phyloP scores from a whole-genome alignment of 2,797 vertebrate species.

The Pangasius macronema region DNA sequence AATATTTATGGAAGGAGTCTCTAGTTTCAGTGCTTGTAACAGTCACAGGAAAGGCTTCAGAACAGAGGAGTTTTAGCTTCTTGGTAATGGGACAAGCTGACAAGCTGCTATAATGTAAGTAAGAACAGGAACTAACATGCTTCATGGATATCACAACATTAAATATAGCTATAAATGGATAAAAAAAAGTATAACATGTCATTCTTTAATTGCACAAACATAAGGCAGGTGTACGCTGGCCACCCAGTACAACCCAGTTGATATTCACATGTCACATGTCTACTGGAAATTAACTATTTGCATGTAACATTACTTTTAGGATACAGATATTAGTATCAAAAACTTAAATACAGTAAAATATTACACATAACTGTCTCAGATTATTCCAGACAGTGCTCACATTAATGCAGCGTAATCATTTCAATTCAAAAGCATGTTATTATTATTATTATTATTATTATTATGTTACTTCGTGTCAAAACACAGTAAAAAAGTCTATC shows the following conservation, averaged over 20 bases:
- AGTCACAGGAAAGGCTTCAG: not conserved
- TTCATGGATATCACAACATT: not conserved
- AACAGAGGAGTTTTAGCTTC: not conserved
- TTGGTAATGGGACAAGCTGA: not conserved
- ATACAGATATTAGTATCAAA: not conserved
- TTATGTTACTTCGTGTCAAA: too few relatives aligned
- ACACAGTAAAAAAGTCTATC: too few relatives aligned
- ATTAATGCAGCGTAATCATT: not conserved
- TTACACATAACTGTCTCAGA: not conserved
- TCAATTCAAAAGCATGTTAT: not conserved
- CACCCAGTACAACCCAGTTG: not conserved
- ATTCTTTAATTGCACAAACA: not conserved
- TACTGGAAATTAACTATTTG: not conserved
- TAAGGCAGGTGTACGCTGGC: not conserved
- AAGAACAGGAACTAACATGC: not conserved
- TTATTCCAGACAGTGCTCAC: not conserved
- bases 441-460: conserved; percentile 22
- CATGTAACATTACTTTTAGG: not conserved
- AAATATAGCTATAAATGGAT: not conserved
- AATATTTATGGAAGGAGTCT: not conserved
- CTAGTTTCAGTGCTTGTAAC: not conserved
- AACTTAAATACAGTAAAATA: not conserved
- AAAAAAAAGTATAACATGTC: not conserved
- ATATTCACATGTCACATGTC: not conserved
- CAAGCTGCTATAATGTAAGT: not conserved